A percentile compares a stretch with the other conserved stretches of the same genome.
Evolutionary conservation across 2,888 invertebrate genomes (phyloP).

Genomic region (Linnaemya tessellans): DNA sequence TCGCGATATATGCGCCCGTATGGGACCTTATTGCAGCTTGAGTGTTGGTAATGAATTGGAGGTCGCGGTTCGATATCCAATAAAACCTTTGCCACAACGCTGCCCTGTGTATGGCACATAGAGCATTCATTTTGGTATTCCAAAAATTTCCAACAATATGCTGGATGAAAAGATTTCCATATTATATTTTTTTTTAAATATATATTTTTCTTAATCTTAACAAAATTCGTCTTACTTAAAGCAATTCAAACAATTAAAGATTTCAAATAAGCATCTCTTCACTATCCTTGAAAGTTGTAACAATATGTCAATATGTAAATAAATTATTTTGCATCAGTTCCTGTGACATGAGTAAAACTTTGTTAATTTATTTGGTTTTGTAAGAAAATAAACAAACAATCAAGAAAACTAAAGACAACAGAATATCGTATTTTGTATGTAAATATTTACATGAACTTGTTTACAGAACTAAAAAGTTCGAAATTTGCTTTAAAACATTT

Average conservation of each 20-base stretch:
- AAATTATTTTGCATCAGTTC: constrained; percentile 39
- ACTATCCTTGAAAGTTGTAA: background rate
- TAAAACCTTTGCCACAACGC: too few species aligned
- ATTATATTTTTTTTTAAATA: too few species aligned
- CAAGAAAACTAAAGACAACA: constrained; percentile 46
- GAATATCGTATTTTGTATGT: constrained; percentile 32
- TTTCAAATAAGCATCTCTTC: background rate
- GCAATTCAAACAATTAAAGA: background rate
- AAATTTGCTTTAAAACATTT: constrained; percentile 10
- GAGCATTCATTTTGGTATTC: too few species aligned
- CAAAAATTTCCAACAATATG: too few species aligned
- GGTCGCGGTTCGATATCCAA: too few species aligned
- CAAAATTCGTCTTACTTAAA: too few species aligned
- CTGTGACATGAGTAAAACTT: constrained; percentile 45
- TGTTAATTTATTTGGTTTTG: constrained; percentile 52
- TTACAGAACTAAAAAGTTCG: constrained; percentile 24
- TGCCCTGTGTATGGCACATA: too few species aligned
- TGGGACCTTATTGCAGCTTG: too few species aligned
- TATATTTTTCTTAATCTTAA: too few species aligned
- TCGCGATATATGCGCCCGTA: too few species aligned
- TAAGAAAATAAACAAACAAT: constrained; percentile 33
- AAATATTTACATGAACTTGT: constrained; percentile 32
- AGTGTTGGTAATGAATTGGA: too few species aligned
- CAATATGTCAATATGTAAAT: constrained; percentile 38
- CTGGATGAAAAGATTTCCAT: too few species aligned